phyloP scores from a whole-genome alignment of 2,797 vertebrate genomes.

The Tauraco hartlaubi region DNA sequence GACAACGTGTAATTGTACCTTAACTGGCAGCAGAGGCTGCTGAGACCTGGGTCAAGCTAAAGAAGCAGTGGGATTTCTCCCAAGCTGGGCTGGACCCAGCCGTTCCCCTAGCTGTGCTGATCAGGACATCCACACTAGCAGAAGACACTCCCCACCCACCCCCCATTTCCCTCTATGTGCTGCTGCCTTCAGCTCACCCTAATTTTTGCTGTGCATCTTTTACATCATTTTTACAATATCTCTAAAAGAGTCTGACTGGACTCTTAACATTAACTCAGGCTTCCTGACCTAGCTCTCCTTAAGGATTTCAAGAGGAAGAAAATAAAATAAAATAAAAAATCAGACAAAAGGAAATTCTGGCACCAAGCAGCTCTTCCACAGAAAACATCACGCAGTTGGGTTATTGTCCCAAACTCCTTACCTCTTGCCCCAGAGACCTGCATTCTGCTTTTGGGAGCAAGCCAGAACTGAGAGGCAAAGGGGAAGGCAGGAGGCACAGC shows the following conservation, averaged over 20 bases:
- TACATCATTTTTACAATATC: background rate
- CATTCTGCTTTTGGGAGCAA: background rate
- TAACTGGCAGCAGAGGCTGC: background rate
- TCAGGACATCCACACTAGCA: fast-evolving
- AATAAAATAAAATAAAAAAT: background rate
- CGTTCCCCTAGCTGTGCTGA: fast-evolving
- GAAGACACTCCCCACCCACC: background rate
- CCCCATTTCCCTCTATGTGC: fast-evolving
- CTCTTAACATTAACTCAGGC: background rate
- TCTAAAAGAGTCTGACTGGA: background rate
- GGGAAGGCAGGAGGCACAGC: background rate
- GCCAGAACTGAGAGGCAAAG: background rate
- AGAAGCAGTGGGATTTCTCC: background rate
- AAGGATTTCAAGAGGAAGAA: background rate
- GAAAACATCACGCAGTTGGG: background rate
- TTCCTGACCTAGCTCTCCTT: background rate
- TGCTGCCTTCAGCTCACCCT: background rate
- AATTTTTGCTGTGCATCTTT: background rate
- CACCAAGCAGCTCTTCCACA: background rate
- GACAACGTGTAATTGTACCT: background rate
- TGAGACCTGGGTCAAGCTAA: background rate
- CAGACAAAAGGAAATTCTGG: background rate
- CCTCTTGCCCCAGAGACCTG: background rate
- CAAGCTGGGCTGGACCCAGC: background rate
- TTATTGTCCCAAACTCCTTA: background rate